A percentile compares a stretch with the other conserved stretches of the same genome.
phyloP scores from a whole-genome alignment of 2,888 invertebrate species.

The Pristionchus japonicus region DNA sequence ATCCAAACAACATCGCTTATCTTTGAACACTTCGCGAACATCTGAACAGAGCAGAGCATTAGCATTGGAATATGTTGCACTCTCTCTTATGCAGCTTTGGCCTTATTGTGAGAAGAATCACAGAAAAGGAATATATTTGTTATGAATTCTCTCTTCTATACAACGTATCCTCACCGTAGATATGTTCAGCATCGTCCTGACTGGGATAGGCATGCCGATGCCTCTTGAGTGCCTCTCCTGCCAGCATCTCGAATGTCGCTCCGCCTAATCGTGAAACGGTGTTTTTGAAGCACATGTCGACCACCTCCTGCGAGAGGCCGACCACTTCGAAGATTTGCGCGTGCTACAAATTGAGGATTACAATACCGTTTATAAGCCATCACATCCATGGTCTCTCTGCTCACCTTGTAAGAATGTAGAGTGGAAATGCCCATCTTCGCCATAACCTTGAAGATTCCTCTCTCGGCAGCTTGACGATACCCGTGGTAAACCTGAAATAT shows the following conservation, averaged over 20 bases:
- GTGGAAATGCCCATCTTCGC: slow-evolving; percentile 99
- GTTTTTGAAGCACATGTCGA: slow-evolving; percentile 92
- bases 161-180: slow-evolving; percentile 54
- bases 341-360: slow-evolving; percentile 81
- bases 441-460: slow-evolving; percentile 94
- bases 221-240: slow-evolving; percentile 71
- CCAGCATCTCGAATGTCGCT: slow-evolving; percentile 84
- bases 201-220: slow-evolving; percentile 72
- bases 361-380: too few species aligned
- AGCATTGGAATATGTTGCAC: neutral
- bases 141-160: too few species aligned
- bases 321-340: slow-evolving; percentile 99
- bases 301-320: slow-evolving; percentile 90
- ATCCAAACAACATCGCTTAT: slow-evolving; percentile 23
- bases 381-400: too few species aligned
- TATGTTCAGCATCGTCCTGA: slow-evolving; percentile 55
- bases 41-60: neutral
- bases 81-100: too few species aligned
- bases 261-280: slow-evolving; percentile 87
- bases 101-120: too few species aligned
- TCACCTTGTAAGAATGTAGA: slow-evolving; percentile 91
- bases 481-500: slow-evolving; percentile 78
- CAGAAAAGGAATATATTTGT: too few species aligned
- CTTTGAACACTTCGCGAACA: neutral
- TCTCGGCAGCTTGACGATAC: slow-evolving; percentile 91